phyloP scores from a whole-genome alignment of 2,797 vertebrate genomes.

The Urocyon cinereoargenteus region DNA sequence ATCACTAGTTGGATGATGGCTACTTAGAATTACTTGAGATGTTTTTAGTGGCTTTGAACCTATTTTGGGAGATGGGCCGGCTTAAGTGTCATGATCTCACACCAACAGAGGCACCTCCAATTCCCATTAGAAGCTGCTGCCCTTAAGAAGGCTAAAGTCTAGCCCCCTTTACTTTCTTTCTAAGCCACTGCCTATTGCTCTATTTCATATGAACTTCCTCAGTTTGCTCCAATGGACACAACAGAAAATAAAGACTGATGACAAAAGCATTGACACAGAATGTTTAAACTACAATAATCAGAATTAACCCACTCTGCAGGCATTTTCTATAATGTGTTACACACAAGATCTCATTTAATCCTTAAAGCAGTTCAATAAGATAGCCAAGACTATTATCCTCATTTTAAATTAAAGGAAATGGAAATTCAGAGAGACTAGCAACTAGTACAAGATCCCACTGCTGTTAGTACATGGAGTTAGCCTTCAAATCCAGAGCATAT shows the following conservation, averaged over 20 bases:
- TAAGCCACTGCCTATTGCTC: background rate
- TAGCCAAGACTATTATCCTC: background rate
- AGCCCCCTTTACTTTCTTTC: background rate
- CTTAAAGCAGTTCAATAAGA: background rate
- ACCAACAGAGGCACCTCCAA: background rate
- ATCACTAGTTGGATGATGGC: background rate
- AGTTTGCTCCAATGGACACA: background rate
- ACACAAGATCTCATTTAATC: slow-evolving; percentile 11
- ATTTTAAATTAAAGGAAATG: background rate
- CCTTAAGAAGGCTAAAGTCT: background rate
- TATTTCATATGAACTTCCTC: slow-evolving; percentile 37
- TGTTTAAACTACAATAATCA: background rate
- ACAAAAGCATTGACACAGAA: background rate
- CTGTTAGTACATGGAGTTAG: background rate
- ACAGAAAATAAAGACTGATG: background rate
- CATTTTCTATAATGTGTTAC: background rate
- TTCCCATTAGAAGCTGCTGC: background rate
- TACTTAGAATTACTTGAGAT: slow-evolving; percentile 31
- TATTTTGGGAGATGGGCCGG: background rate
- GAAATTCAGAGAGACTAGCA: background rate
- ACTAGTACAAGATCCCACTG: background rate
- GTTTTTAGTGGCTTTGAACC: background rate
- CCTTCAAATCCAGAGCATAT: background rate
- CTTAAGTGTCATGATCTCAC: background rate
- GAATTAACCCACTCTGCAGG: background rate